Conservation (phyloP, 2,888 invertebrate genomes). For the Laspeyria flexula region DNA sequence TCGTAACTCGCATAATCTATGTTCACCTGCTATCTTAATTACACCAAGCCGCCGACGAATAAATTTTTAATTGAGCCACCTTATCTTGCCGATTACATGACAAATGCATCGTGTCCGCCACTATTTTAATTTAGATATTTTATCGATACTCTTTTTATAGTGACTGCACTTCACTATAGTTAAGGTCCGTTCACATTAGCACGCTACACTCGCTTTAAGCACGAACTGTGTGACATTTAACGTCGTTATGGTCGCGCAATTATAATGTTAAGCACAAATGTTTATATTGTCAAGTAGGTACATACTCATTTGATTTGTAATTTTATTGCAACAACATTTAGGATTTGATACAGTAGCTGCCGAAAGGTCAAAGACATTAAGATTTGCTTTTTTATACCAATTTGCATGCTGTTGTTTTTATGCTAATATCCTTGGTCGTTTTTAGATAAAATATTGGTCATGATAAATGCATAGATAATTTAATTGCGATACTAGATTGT, state of each 20-base stretch:
- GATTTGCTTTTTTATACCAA: background rate
- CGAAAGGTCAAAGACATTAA: background rate
- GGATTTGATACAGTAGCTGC: background rate
- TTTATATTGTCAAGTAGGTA: background rate
- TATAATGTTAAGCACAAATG: background rate
- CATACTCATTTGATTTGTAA: background rate
- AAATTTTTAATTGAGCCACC: constrained; percentile 67
- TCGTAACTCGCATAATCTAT: constrained; percentile 59
- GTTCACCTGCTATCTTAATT: constrained; percentile 70
- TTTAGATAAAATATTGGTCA: too few relatives aligned
- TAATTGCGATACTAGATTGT: too few relatives aligned
- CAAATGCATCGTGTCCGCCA: constrained; percentile 53
- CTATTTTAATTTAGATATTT: constrained; percentile 45
- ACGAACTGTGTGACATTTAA: constrained; percentile 43
- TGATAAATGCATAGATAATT: too few relatives aligned
- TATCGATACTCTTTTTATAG: constrained; percentile 31
- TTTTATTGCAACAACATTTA: background rate
- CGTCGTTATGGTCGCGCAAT: constrained; percentile 16
- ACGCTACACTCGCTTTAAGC: constrained; percentile 36
- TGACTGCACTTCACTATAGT: constrained; percentile 32
- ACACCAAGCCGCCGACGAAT: constrained; percentile 56
- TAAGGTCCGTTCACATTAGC: constrained; percentile 35
- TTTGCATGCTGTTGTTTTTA: background rate
- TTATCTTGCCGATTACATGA: constrained; percentile 60
- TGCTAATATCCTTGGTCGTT: too few relatives aligned